Evolutionary conservation across 2,888 invertebrate genomes (phyloP).

Genomic region (Thymelicus sylvestris): DNA sequence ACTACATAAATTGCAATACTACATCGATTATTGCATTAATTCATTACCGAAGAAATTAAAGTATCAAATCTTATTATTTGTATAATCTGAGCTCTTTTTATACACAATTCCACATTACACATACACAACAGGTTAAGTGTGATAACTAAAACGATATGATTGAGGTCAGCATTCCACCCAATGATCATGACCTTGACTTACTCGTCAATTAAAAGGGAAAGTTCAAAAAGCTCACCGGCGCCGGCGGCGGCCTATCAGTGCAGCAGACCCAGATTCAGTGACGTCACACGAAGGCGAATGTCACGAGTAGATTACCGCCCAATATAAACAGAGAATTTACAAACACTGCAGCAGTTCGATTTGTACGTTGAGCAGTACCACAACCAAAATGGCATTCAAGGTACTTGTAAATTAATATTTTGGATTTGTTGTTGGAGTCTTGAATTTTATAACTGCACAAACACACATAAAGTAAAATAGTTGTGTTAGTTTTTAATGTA

Average conservation of each 20-base stretch:
- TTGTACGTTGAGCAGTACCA: slow-evolving; percentile 57
- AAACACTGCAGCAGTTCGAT: slow-evolving; percentile 60
- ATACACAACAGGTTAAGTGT: background rate
- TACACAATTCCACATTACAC: background rate
- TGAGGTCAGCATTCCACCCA: slow-evolving; percentile 42
- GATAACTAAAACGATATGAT: background rate
- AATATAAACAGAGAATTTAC: slow-evolving; percentile 60
- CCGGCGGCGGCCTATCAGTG: slow-evolving; percentile 57
- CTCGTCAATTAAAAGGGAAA: slow-evolving; percentile 72
- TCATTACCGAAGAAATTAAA: too few relatives aligned
- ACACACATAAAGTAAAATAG: background rate
- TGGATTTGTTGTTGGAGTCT: background rate
- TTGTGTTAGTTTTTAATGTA: too few relatives aligned
- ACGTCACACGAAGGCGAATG: slow-evolving; percentile 62
- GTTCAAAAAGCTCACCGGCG: slow-evolving; percentile 62
- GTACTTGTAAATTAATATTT: slow-evolving; percentile 46
- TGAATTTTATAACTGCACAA: background rate
- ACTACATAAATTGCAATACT: too few relatives aligned
- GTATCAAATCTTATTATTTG: too few relatives aligned
- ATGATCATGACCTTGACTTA: slow-evolving; percentile 65
- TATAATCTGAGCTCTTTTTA: too few relatives aligned
- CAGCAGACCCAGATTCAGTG: slow-evolving; percentile 56
- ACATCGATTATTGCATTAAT: too few relatives aligned
- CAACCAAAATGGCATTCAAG: slow-evolving; percentile 72
- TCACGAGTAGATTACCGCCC: slow-evolving; percentile 53